A percentile compares a stretch with the other conserved stretches of the same genome.
These are phyloP conservation scores for Pristionchus arcanus DNA, from an alignment of 2,888 invertebrate genomes.

Conservation along the genomic window DNA sequence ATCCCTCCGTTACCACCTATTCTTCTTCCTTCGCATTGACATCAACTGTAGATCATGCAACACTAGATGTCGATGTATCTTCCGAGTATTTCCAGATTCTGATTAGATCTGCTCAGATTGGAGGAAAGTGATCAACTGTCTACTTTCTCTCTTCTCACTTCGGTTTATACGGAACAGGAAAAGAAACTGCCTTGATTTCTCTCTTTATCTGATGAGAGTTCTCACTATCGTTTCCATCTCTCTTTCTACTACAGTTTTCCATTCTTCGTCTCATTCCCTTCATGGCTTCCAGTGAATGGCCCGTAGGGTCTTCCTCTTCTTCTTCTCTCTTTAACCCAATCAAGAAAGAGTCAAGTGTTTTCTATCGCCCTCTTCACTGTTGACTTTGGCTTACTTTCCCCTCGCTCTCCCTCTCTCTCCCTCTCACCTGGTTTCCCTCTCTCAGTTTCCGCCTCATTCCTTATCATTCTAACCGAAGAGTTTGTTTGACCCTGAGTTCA, in stretches of 20 bases:
- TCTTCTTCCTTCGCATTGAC: background rate
- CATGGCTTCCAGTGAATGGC: slow-evolving; percentile 20
- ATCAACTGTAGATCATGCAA: background rate
- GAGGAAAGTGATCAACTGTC: background rate
- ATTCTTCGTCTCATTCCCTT: background rate
- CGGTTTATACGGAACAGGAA: background rate
- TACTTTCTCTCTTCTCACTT: too few species aligned
- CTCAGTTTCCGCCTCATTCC: slow-evolving; percentile 17
- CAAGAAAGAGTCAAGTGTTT: slow-evolving; percentile 51
- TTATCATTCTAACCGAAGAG: background rate
- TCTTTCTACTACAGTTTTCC: slow-evolving; percentile 27
- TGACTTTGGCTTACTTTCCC: slow-evolving; percentile 55
- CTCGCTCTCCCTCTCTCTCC: slow-evolving; percentile 54
- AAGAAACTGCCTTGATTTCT: background rate
- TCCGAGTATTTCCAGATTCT: background rate
- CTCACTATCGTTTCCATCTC: slow-evolving; percentile 37
- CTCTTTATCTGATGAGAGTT: slow-evolving; percentile 26
- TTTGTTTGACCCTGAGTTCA: slow-evolving; percentile 25
- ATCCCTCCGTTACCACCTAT: slow-evolving; percentile 6
- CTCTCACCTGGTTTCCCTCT: slow-evolving; percentile 51
- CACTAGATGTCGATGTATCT: background rate
- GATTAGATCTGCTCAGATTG: background rate
- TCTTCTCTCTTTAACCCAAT: slow-evolving; percentile 49
- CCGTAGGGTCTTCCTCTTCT: slow-evolving; percentile 33
- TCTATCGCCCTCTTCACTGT: slow-evolving; percentile 42